Conservation (phyloP, 2,888 invertebrate species). For the Xestia xanthographa region DNA sequence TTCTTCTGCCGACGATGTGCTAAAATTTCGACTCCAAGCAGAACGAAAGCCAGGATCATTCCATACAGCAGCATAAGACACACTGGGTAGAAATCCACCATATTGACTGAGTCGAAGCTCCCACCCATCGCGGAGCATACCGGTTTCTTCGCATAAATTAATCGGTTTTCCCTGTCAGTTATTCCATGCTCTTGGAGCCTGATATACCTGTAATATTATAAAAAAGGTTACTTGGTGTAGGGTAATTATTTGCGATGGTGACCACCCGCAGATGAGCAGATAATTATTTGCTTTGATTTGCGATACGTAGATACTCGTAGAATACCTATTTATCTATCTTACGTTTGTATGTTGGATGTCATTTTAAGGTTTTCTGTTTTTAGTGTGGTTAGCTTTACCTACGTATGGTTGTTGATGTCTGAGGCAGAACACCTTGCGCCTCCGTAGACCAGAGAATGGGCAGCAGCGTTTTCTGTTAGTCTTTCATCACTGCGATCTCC, state of each 20-base stretch:
- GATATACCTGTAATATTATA: constrained; percentile 83
- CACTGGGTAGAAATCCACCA: constrained; percentile 90
- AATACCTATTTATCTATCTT: too few species aligned
- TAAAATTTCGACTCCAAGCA: constrained; percentile 79
- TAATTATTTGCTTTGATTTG: constrained; percentile 23
- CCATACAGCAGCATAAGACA: constrained; percentile 85
- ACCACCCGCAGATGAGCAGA: constrained; percentile 26
- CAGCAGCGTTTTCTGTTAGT: too few species aligned
- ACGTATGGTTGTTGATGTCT: background rate
- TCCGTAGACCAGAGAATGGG: too few species aligned
- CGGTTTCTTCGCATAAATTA: constrained; percentile 91
- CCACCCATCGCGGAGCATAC: constrained; percentile 89
- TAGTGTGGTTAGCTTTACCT: background rate
- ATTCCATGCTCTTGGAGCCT: constrained; percentile 91
- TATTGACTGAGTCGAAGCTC: constrained; percentile 91
- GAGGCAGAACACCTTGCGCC: too few species aligned
- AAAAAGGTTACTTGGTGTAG: constrained; percentile 10
- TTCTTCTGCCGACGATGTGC: constrained; percentile 51
- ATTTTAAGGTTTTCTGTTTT: background rate
- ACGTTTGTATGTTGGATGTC: background rate
- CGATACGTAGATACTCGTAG: too few species aligned
- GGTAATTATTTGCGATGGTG: constrained; percentile 16
- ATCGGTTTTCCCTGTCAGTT: constrained; percentile 87
- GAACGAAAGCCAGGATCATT: constrained; percentile 73
- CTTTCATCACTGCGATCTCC: too few species aligned